Evolutionary conservation across 2,113 vertebrate genomes (phyloP).

Genomic region (Ariopsis seemanni): DNA sequence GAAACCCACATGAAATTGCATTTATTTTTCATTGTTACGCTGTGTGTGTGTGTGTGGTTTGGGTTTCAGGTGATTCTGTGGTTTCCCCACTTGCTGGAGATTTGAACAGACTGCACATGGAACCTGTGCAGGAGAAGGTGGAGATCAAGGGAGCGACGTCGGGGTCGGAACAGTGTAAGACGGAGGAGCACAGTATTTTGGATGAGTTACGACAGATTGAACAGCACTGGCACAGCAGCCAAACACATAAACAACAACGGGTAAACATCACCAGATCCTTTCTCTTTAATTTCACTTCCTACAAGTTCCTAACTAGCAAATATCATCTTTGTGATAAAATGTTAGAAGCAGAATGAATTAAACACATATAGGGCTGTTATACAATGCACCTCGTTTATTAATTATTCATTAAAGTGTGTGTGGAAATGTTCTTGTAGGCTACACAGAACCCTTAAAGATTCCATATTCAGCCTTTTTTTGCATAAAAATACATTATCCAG

Average conservation of each 20-base stretch:
- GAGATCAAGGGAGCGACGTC: not conserved
- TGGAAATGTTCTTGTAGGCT: not conserved
- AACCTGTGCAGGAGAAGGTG: constrained; percentile 18
- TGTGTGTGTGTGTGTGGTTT: not conserved
- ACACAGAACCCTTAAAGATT: not conserved
- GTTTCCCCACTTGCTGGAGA: constrained; percentile 49
- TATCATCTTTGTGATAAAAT: not conserved
- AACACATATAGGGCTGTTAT: not conserved
- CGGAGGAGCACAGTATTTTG: not conserved
- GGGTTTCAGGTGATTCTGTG: constrained; percentile 17
- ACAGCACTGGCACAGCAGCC: constrained; percentile 22
- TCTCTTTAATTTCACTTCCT: not conserved
- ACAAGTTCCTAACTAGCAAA: not conserved
- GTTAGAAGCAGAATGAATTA: not conserved
- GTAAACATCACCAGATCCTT: constrained; percentile 6
- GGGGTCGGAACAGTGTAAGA: not conserved
- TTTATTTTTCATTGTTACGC: not conserved
- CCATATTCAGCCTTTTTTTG: not conserved
- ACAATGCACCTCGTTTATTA: too few species aligned
- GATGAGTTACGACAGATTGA: constrained; percentile 40
- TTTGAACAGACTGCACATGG: constrained; percentile 62
- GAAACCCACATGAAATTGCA: not conserved
- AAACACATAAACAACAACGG: constrained; percentile 22
- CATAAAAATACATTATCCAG: not conserved
- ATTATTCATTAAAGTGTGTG: not conserved